phyloP scores from a whole-genome alignment of 2,113 vertebrate species.

The Ceratotherium simum region DNA sequence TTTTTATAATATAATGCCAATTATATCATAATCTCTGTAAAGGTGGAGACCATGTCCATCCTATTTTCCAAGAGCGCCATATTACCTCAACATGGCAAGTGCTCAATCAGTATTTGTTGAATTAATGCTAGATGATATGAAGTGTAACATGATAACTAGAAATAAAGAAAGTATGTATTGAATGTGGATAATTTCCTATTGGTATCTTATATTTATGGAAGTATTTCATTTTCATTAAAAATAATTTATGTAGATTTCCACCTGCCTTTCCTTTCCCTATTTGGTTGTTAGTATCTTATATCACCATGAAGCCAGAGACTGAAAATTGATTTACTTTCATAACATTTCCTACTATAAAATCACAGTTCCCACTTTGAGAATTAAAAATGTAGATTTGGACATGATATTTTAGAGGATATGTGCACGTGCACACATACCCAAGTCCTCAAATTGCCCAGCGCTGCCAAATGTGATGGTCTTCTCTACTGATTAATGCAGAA shows the following conservation, averaged over 20 bases:
- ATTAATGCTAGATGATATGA: neutral
- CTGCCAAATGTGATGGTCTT: accelerated
- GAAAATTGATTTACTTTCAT: conserved; percentile 66
- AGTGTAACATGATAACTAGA: neutral
- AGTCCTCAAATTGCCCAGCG: neutral
- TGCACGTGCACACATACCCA: neutral
- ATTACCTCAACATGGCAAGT: neutral
- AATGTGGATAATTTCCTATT: neutral
- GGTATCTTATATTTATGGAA: neutral
- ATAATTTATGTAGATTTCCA: conserved; percentile 51
- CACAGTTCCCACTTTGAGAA: neutral
- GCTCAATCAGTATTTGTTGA: neutral
- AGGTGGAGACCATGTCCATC: neutral
- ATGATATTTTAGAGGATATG: conserved; percentile 8
- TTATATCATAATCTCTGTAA: neutral
- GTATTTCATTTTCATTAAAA: conserved; percentile 52
- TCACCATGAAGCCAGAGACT: conserved; percentile 43
- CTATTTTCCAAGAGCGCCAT: neutral
- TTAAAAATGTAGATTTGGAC: conserved; percentile 53
- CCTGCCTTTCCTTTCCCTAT: neutral
- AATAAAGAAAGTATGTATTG: neutral
- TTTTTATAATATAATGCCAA: neutral
- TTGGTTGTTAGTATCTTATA: neutral
- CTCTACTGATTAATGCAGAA: neutral
- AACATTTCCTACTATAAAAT: conserved; percentile 4